phyloP scores from a whole-genome alignment of 2,113 vertebrate genomes.

The Fregetta grallaria region DNA sequence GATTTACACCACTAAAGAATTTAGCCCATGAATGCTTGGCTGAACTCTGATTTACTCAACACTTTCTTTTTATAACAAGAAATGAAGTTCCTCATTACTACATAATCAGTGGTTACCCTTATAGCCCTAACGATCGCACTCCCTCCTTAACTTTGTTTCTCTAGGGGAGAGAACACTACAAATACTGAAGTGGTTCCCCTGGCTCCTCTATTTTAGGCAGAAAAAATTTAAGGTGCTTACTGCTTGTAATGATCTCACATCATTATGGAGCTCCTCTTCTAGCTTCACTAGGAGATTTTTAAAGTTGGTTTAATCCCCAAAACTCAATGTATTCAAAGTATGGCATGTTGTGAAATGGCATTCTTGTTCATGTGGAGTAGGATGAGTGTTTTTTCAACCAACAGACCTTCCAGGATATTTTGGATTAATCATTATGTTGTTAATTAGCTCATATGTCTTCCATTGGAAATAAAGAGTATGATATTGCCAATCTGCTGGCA shows the following conservation, averaged over 20 bases:
- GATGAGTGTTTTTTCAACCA: background rate
- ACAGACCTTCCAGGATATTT: conserved; percentile 15
- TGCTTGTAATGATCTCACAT: background rate
- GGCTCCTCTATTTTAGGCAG: background rate
- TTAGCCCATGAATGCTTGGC: background rate
- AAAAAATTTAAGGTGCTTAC: background rate
- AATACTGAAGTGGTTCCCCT: background rate
- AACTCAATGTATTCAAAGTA: background rate
- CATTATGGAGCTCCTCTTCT: background rate
- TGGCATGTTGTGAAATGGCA: background rate
- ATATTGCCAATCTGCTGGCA: conserved; percentile 17
- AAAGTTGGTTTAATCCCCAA: background rate
- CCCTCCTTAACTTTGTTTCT: background rate
- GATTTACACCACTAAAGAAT: background rate
- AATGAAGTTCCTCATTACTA: background rate
- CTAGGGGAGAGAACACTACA: background rate
- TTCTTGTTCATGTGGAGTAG: background rate
- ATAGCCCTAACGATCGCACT: background rate
- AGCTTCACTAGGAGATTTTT: background rate
- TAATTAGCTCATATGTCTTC: conserved; percentile 30
- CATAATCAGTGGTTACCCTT: background rate
- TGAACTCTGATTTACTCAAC: background rate
- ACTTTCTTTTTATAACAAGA: background rate
- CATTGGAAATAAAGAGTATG: conserved; percentile 34
- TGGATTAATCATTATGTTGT: background rate